Base-by-base conservation (phyloP, 2,797 vertebrate genomes). In the Aeoliscus strigatus region DNA sequence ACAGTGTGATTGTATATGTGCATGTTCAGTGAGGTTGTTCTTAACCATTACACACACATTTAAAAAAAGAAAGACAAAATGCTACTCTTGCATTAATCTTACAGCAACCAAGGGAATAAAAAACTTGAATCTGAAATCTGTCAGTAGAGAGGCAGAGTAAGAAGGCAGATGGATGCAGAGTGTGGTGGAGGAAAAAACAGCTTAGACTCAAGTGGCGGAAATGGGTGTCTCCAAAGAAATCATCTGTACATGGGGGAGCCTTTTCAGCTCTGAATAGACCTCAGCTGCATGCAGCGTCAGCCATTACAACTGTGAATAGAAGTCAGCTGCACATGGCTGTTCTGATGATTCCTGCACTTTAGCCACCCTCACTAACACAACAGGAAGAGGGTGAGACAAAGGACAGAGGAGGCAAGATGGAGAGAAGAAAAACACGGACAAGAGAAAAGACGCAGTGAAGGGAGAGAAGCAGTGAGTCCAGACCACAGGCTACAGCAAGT, bases 311-410 rank as follows among this genome's bases (percentile, higher is more conserved):
- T 41, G 14, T 77, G 76, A 81, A 79, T 44, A 55, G 69, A 50
- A 60, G 47, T 79, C 80, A 82, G 79, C 74, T 82, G 76, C 77
- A 73, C 43, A 14, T 1, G 55, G 41, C 56, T 33, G 54, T 31
- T 52, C 61, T 30, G 39, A 73, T 45, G 53, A 58, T 43, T 58
- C 50, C 42, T 51, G 52, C 60, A 66, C 61, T 74, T 63, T 13
- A 58, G 60, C 51, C 57, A 37, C 27, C 41, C 39, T 39, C 37
- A 16, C 17, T 52, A 14, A 67, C 71, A 71, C 34, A 46, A 60
- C 55, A 70, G 73, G 66, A 78, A 71, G 64, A 37, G 47, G 36
- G 14, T 3, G 37, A 36, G 41, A 26, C 27, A 12, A 12, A 23
- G 11, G 5, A 14, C 28, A 29, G 21, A 11, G 35, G n/a, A 1